Evolutionary conservation across 2,888 invertebrate species (phyloP), one percentile per base, ranked within the genome.

Genomic region (Andrena praecox): DNA sequence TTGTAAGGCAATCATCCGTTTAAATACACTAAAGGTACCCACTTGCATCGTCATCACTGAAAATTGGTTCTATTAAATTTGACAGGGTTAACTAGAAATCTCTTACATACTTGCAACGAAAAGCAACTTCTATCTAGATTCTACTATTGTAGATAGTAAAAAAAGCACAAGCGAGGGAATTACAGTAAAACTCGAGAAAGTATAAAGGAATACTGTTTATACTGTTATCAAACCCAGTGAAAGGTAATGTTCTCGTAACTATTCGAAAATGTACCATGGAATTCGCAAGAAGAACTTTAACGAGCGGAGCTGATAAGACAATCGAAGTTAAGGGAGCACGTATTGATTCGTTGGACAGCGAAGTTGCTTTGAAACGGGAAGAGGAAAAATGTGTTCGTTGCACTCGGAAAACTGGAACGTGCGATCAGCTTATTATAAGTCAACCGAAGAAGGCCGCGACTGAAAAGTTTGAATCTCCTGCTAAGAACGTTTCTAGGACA

Each of bases 391-490:
- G 31, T 76, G 70, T 82, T 75, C 76, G 79, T 79, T 72, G 72
- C 68, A 33, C 50, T 68, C 82, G 71, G 79, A 83, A 87, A 56
- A 85, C 77, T 88, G 82, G 85, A 80, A 85, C 88, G 85, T 85
- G 89, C 88, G 87, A 87, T 79, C 81, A 83, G 86, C 85, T 88
- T 88, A 88, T 88, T 88, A 88, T 83, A 88, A 86, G 85, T 86
- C 86, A 85, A 81, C 82, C 78, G 81, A 85, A 75, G 82, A 77
- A 82, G 78, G 79, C 64, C 83, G 77, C 62, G 74, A 76, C 75
- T 79, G 85, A 88, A 87, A 88, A 89, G 76, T 88, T 89, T 75
- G 83, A 81, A 79, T 85, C 74, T 85, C 77, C 69, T 72, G 82
- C 76, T 76, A 75, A 78, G 82, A 76, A 77, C 87, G 85, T 88